Conservation (phyloP, 2,113 vertebrate species). For the Mesitornis unicolor region DNA sequence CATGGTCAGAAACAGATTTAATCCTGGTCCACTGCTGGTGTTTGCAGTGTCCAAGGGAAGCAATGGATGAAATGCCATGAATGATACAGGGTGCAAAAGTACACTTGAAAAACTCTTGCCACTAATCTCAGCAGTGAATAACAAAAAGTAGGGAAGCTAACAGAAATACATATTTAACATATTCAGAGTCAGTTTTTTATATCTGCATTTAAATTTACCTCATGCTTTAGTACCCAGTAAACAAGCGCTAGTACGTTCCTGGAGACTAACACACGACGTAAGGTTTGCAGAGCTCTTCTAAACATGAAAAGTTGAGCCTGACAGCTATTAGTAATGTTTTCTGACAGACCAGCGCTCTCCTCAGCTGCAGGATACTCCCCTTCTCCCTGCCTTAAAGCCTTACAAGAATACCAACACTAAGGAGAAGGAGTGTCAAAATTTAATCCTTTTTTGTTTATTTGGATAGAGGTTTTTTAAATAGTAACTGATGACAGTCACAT, state of each 20-base stretch:
- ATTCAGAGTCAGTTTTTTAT: background rate
- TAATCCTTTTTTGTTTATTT: background rate
- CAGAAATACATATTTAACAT: background rate
- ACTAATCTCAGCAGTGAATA: background rate
- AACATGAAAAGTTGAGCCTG: background rate
- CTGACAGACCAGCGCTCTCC: background rate
- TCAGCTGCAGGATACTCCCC: background rate
- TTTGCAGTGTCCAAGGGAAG: background rate
- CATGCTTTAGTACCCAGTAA: background rate
- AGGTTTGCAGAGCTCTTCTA: background rate
- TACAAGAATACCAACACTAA: background rate
- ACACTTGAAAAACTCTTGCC: background rate
- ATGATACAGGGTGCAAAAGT: background rate
- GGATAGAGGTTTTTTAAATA: background rate
- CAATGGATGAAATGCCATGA: background rate
- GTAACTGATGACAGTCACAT: background rate
- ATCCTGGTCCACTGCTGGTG: background rate
- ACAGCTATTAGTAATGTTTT: background rate
- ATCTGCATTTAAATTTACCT: background rate
- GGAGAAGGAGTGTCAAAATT: background rate
- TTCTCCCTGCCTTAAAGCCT: background rate
- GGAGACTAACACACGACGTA: rapidly evolving
- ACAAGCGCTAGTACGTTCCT: background rate
- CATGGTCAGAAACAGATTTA: background rate
- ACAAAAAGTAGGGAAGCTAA: background rate